Percentiles rank a stretch among this genome's conserved stretches.
Conservation (phyloP, 2,888 invertebrate species). For the Hydrotaea cyrtoneurina region DNA sequence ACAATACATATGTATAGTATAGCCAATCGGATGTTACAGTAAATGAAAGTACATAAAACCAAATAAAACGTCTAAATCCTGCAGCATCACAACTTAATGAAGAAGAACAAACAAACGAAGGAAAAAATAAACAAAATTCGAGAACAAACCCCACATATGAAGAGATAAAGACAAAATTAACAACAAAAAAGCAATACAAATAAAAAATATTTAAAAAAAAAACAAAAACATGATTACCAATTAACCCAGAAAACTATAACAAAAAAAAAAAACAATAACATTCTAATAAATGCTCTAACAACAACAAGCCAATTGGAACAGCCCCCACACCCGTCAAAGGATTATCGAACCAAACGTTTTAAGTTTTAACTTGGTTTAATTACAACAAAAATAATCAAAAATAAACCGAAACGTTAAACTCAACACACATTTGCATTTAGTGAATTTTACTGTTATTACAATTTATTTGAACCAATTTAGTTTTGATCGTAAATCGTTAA, state of each 20-base stretch:
- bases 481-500: too few relatives aligned
- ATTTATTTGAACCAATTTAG: too few relatives aligned
- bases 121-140: neutral
- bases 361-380: neutral
- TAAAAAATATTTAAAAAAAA: neutral
- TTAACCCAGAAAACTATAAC: slow-evolving; percentile 5
- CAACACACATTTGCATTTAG: slow-evolving; percentile 6
- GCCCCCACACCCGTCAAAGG: neutral
- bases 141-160: slow-evolving; percentile 3
- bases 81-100: neutral
- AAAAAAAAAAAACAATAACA: neutral
- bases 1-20: slow-evolving; percentile 30
- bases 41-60: slow-evolving; percentile 2
- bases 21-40: neutral
- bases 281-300: neutral
- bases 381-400: neutral
- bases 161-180: slow-evolving; percentile 60
- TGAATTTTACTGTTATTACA: neutral
- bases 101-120: neutral
- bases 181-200: slow-evolving; percentile 56
- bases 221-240: neutral
- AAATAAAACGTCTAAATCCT: neutral
- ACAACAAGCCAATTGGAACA: neutral
- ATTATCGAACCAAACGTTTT: neutral
- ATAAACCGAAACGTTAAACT: neutral